Evolutionary conservation across 2,113 vertebrate genomes (phyloP), one percentile per base, ranked within the genome.

Genomic region (Falcunculus frontatus): DNA sequence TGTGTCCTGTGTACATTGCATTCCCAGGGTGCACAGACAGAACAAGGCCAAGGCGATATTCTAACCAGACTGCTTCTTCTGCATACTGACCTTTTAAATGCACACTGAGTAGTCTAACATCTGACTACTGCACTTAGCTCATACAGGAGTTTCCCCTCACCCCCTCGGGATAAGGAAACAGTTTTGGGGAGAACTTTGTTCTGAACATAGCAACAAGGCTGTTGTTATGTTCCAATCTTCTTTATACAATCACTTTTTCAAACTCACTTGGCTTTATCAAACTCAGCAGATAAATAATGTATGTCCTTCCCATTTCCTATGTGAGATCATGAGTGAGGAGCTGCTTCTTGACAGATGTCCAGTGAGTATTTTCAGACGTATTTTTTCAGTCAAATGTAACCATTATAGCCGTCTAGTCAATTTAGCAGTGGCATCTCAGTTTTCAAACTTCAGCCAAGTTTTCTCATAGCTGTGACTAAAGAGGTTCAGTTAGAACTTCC

Each of bases 391-490:
- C 73, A 96, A 50, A 86, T 79, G 52, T 89, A 84, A 74, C 83
- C 1, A 8, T 84, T 92, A 60, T 53, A 94, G 69, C 92, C 9
- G 29, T 90, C 88, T 49, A 89, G 79, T 84, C 68, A 78, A 50
- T 88, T 95, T 96, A 90, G 64, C 83, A 92, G 49, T 90, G 73
- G 73, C 83, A 90, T 94, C 88, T 95, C 90, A 89, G 49, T 78
- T 95, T 93, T 84, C 90, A 84, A 84, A 84, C 37, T 86, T 90
- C 68, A 84, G 93, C 93, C 93, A 96, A 94, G 68, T 88, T 92
- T 93, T 83, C 72, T 64, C 76, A 49, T 52, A 84, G 79, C 47
- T 88, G 52, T 90, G 76, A 90, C 60, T 75, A 46, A 89, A 94
- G 49, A 62, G 77, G 25, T 55, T 70, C 55, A 90, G 79, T 67